Base-by-base conservation (phyloP, 1,140 invertebrate species). In the Nasonia longicornis region DNA sequence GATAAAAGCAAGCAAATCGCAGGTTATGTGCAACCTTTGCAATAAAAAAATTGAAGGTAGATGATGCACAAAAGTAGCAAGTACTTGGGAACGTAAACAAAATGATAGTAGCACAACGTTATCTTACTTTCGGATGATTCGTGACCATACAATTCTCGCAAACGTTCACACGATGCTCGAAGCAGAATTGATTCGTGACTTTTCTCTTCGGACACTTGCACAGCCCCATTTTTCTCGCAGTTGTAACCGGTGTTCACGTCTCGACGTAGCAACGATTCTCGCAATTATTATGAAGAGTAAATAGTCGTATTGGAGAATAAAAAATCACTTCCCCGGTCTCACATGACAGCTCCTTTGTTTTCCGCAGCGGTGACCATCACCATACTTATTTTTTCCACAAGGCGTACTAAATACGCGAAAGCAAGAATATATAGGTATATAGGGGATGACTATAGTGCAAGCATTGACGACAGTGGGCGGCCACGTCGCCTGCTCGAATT, bases 131-230 rank as follows among this genome's bases (percentile, higher is more conserved):
- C 42, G 96, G 94, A 91, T 99, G 98, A 89, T 96, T 97, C 85
- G 96, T 95, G 45, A 99, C 96, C 93, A 99, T 96, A 92, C 98
- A 99, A 92, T 97, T 94, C 92, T 99, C 98, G 91, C 98, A 99
- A 87, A 99, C 98, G 94, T 99, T 99, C 2, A 99, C 98, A 86
- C 97, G 92, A 89, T 99, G 98, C 91, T 99, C 97, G 90, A 98
- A 99, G 92, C 98, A 99, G 92, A 99, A 99, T 88, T 98, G 95
- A 91, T 98, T 99, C 71, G 98, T 99, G 38, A 99, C 97, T 93
- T 95, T 95, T 86, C 96, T 93, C 91, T 99, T 98, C 16, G 98
- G 97, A 91, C 98, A 99, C 90, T 99, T 99, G 91, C 98, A 99
- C 31, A 99, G 92, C 70, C 98, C 98, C 98, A 99, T 99, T 52